Evolutionary conservation across 1,140 invertebrate genomes (phyloP).

Genomic region (Hylaeus anthracinus): DNA sequence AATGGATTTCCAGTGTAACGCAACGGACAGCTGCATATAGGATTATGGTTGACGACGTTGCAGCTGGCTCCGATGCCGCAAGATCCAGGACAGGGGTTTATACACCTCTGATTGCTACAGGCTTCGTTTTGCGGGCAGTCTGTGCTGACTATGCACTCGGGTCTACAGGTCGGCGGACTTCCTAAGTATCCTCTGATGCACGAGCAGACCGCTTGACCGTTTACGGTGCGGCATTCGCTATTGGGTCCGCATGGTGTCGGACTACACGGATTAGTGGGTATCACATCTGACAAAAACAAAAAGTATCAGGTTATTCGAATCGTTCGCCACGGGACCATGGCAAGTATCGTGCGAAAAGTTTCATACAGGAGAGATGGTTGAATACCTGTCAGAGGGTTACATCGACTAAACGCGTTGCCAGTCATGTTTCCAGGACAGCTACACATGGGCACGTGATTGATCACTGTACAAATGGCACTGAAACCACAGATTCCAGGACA

Average conservation of each 20-base stretch:
- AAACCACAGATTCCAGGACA: constrained; percentile 82
- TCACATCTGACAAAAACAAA: constrained; percentile 62
- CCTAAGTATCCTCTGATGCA: constrained; percentile 85
- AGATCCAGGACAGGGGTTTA: constrained; percentile 85
- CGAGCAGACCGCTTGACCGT: constrained; percentile 83
- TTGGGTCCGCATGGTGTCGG: constrained; percentile 85
- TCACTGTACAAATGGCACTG: constrained; percentile 81
- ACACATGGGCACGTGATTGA: constrained; percentile 81
- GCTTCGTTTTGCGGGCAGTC: constrained; percentile 84
- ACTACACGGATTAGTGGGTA: constrained; percentile 81
- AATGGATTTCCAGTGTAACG: constrained; percentile 80
- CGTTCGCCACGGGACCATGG: too few species aligned
- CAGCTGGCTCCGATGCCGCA: constrained; percentile 84
- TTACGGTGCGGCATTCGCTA: constrained; percentile 82
- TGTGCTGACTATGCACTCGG: constrained; percentile 85
- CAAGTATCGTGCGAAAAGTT: neutral
- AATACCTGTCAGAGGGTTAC: constrained; percentile 61
- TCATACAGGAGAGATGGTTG: neutral
- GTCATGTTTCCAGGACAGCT: constrained; percentile 80
- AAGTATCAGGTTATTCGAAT: neutral
- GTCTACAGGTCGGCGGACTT: constrained; percentile 84
- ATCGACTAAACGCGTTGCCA: constrained; percentile 81
- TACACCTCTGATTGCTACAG: constrained; percentile 86
- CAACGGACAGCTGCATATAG: constrained; percentile 78
- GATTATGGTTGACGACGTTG: constrained; percentile 80